These are phyloP conservation scores for Callaeas wilsoni DNA, from an alignment of 2,113 vertebrate genomes.

Conservation along the genomic window DNA sequence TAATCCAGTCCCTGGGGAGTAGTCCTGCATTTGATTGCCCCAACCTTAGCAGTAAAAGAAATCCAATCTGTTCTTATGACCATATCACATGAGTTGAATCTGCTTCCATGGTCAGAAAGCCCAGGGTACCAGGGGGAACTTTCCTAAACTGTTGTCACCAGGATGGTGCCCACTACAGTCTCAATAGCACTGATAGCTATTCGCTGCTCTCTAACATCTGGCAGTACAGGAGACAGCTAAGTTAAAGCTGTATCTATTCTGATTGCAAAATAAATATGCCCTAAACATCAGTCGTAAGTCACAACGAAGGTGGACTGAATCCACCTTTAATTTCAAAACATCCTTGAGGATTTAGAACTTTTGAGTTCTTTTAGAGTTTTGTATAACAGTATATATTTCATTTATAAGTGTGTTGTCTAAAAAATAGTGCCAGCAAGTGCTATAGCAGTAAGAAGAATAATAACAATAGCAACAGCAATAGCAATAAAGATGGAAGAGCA, in stretches of 20 bases:
- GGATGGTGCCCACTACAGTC: not conserved
- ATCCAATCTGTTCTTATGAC: not conserved
- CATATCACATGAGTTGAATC: not conserved
- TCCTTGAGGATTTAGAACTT: not conserved
- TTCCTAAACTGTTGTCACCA: not conserved
- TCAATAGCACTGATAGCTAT: not conserved
- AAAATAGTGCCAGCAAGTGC: not conserved
- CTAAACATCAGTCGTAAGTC: not conserved
- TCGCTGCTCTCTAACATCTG: not conserved
- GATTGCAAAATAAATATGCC: not conserved
- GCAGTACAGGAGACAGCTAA: not conserved
- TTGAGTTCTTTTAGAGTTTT: not conserved
- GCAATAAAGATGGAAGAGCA: not conserved
- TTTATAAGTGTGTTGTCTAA: not conserved
- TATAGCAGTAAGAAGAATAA: not conserved
- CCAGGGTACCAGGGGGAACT: accelerated
- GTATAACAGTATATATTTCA: not conserved
- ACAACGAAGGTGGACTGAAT: not conserved
- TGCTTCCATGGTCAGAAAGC: not conserved
- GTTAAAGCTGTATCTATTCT: not conserved
- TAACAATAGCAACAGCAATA: not conserved
- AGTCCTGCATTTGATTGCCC: not conserved
- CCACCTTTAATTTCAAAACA: not conserved
- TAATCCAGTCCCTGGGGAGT: not conserved
- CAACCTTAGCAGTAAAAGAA: not conserved